phyloP scores from a whole-genome alignment of 1,140 invertebrate species.

The Tenebrio molitor region DNA sequence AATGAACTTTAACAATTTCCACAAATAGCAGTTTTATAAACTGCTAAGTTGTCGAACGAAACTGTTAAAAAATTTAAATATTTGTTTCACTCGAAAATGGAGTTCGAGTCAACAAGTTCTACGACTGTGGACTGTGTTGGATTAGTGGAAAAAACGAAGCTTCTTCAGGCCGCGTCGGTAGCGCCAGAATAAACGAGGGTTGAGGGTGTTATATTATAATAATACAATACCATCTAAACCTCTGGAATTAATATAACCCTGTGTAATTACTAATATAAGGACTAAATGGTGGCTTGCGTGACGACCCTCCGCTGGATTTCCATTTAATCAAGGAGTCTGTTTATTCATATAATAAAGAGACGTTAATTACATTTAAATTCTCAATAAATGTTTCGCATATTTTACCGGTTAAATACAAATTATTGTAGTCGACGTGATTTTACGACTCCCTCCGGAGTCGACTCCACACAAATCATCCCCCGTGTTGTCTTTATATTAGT shows the following conservation, averaged over 20 bases:
- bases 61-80: no score
- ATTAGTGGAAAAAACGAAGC: slow-evolving; percentile 1
- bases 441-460: slow-evolving; percentile 10
- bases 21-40: slow-evolving; percentile 22
- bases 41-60: no score
- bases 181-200: slow-evolving; percentile 8
- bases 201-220: slow-evolving; percentile 37
- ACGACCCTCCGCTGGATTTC: slow-evolving; percentile 48
- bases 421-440: slow-evolving; percentile 17
- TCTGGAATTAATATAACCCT: slow-evolving; percentile 48
- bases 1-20: slow-evolving; percentile 24
- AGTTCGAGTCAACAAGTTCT: no score
- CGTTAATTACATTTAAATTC: slow-evolving; percentile 53
- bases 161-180: neutral
- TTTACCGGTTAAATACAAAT: slow-evolving; percentile 37
- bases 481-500: slow-evolving; percentile 24
- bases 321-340: slow-evolving; percentile 56
- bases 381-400: slow-evolving; percentile 48
- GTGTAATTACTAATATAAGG: slow-evolving; percentile 52
- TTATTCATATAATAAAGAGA: slow-evolving; percentile 54
- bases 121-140: neutral
- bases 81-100: no score
- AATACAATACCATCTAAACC: slow-evolving; percentile 46
- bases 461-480: slow-evolving; percentile 19
- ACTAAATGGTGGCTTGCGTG: slow-evolving; percentile 53